Evolutionary conservation across 1,140 invertebrate species (phyloP), one percentile per base, ranked within the genome.

Genomic region (Prorops nasuta): DNA sequence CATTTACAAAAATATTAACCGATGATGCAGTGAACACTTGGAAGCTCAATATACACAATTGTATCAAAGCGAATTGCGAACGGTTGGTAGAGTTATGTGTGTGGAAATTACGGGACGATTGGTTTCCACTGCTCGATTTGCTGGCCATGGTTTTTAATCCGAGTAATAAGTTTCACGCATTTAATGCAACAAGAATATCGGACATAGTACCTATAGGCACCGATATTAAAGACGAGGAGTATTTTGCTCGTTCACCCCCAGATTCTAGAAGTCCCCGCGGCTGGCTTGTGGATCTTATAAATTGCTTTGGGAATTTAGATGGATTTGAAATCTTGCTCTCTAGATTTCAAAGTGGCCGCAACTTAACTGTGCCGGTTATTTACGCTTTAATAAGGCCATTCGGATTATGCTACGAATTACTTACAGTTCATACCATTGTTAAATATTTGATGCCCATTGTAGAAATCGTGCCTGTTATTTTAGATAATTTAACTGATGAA

Each of bases 11-110:
- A 80, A 96, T 98, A 70, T 82, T 98, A 61, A 97, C 95, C n/a
- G 95, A 98, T 79, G 95, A 98, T 73, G 95, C 95, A 38, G 95
- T 98, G 24, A 94, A 90, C 66, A 95, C 92, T 66, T 98, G 96
- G 96, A 98, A 97, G 78, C 85, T 87, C 67, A 96, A 97, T 74
- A 98, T 98, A 66, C 95, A 98, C 76, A 89, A 89, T 74, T 96
- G 91, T 78, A 97, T 98, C 60, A 85, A 94, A 65, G 86, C 91
- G 58, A 97, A 97, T 67, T 96, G 93, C 72, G 87, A 93, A 71
- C 88, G 90, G 70, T 80, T 98, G 44, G 85, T 98, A 42, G 92
- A 96, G 78, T 78, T 98, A 54, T 94, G 92, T 81, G 92, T 94
- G 46, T 76, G 88, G 16, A 94, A 95, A 76, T 81, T 98, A 70